phyloP scores from a whole-genome alignment of 2,797 vertebrate genomes.

The Enteromius radiatus region DNA sequence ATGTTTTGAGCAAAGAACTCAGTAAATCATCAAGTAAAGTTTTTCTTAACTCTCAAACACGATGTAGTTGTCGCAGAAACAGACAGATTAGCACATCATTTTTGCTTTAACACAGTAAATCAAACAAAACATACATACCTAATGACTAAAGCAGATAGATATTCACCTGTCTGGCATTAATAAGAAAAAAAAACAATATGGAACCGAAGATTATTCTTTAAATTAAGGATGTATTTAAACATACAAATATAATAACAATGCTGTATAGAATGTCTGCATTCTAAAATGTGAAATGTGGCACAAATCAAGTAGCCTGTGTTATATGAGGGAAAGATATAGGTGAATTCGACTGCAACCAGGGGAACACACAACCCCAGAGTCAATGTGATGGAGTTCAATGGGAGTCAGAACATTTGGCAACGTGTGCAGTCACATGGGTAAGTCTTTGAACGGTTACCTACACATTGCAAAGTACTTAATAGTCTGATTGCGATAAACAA shows the following conservation, averaged over 20 bases:
- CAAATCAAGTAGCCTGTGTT: constrained; percentile 40
- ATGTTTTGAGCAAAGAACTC: constrained; percentile 63
- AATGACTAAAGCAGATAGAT: constrained; percentile 21
- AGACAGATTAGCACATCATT: constrained; percentile 56
- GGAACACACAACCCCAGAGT: constrained; percentile 63
- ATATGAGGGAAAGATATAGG: constrained; percentile 20
- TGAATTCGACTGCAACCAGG: constrained; percentile 71
- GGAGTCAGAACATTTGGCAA: constrained; percentile 72
- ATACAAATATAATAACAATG: constrained; percentile 22
- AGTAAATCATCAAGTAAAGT: constrained; percentile 61
- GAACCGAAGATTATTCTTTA: constrained; percentile 33
- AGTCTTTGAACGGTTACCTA: constrained; percentile 70
- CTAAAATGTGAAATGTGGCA: constrained; percentile 33
- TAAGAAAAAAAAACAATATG: constrained; percentile 26
- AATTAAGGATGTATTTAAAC: constrained; percentile 39
- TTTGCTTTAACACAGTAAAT: constrained; percentile 50
- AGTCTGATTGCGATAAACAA: constrained; percentile 76
- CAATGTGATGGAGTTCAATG: constrained; percentile 64
- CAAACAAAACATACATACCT: constrained; percentile 43
- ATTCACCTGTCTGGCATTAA: constrained; percentile 37
- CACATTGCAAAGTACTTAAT: constrained; percentile 75
- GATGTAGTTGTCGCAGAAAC: constrained; percentile 48
- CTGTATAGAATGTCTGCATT: constrained; percentile 31
- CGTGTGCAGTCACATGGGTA: constrained; percentile 81
- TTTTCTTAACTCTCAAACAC: constrained; percentile 53